Conservation (phyloP, 2,797 vertebrate species). For the Tolypeutes matacus region DNA sequence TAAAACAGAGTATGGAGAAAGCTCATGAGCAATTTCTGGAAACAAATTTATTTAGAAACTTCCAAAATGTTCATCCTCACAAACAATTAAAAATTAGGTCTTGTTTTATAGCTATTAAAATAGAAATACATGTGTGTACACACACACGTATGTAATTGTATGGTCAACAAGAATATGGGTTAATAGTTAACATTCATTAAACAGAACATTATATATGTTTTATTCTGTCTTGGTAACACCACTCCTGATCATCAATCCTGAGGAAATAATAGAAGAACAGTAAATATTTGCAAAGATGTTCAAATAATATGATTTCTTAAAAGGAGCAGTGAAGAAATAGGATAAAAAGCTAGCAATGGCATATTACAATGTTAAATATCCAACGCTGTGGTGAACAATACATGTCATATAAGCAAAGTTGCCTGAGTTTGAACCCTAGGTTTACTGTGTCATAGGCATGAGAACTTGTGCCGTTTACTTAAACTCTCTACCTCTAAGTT, state of each 20-base stretch:
- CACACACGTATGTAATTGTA: not conserved
- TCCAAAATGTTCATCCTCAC: not conserved
- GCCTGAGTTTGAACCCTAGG: not conserved
- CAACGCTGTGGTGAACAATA: not conserved
- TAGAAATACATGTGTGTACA: not conserved
- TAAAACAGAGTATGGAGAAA: not conserved
- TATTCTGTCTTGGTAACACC: not conserved
- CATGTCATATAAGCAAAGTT: not conserved
- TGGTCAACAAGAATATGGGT: not conserved
- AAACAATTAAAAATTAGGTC: not conserved
- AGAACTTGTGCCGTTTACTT: not conserved
- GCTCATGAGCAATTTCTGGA: not conserved
- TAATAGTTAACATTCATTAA: not conserved
- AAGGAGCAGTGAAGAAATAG: not conserved
- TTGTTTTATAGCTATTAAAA: not conserved
- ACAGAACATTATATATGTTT: not conserved
- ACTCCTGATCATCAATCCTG: not conserved
- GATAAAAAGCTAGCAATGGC: not conserved
- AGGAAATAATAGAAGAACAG: not conserved
- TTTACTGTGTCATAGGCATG: not conserved
- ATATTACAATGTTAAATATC: not conserved
- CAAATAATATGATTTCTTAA: not conserved
- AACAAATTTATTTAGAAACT: not conserved
- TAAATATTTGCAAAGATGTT: not conserved
- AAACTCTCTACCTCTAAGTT: not conserved